Base-by-base conservation (phyloP, 2,797 vertebrate genomes). In the Acanthornis magna region DNA sequence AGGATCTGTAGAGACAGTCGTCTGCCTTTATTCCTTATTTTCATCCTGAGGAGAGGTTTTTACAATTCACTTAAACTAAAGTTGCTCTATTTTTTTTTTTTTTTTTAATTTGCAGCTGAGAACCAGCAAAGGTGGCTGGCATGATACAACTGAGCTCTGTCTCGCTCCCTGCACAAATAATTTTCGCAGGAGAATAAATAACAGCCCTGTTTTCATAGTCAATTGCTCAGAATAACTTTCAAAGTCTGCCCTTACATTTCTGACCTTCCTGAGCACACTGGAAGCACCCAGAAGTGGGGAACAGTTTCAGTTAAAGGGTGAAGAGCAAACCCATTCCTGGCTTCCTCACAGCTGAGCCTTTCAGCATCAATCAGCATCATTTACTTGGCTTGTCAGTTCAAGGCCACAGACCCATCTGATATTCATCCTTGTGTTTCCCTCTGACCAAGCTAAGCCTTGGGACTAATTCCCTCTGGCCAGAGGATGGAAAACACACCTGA, bases 331-430 rank as follows among this genome's bases (percentile, higher is more conserved):
- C 58, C 85, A 26, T 50, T 71, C 47, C 89, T 91, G 87, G 89
- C 91, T 80, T 47, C 62, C 79, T 88, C 63, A 25, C 82, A 91
- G 87, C 93, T n/a, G 25, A 81, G 45, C 73, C 65, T 76, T 94
- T 96, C 93, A 86, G 54, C 6, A 80, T 47, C 91, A 58, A 92
- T 93, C 87, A 96, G 50, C 85, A 70, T 96, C 87, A 92, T 89
- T 88, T 60, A 62, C 79, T 95, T 3, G 7, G 61, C 51, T 58
- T 93, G 91, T 88, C 95, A 89, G 40, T 34, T 88, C 89, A 92
- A 78, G 89, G 93, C 91, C 74, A 92, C 86, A 83, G 58, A 66
- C 47, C 55, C 82, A 53, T 72, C 54, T 60, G 91, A 89, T 36
- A n/a, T 9, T 66, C 85, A 86, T 26, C 55, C 40, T 50, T 7